These are phyloP conservation scores for Gobiocypris rarus DNA, from an alignment of 2,113 vertebrate genomes.

Conservation along the genomic window DNA sequence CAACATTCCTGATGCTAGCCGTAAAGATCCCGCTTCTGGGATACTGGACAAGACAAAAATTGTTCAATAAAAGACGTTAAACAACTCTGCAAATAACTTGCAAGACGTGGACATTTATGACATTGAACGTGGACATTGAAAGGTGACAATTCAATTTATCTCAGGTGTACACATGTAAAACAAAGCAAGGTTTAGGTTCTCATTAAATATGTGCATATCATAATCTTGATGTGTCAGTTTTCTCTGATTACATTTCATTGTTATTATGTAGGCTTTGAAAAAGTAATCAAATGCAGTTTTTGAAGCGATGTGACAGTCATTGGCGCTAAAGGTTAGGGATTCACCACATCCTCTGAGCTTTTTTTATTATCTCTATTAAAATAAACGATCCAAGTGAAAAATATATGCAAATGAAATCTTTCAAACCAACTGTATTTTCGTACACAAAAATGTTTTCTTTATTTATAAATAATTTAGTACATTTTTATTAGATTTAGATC, in stretches of 20 bases:
- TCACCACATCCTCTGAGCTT: not conserved
- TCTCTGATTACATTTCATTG: slow-evolving; percentile 7
- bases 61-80: slow-evolving; percentile 12
- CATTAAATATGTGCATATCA: slow-evolving; percentile 28
- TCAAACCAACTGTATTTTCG: not conserved
- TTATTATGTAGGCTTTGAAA: not conserved
- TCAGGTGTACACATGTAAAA: not conserved
- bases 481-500: not conserved
- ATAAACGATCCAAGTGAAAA: not conserved
- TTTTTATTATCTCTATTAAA: not conserved
- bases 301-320: not conserved
- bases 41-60: not conserved
- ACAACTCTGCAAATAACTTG: not conserved
- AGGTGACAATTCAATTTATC: not conserved
- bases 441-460: not conserved
- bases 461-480: not conserved
- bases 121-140: no score
- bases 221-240: slow-evolving; percentile 13
- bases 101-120: not conserved
- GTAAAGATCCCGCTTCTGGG: slow-evolving; percentile 5
- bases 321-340: not conserved
- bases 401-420: not conserved
- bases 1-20: slow-evolving; percentile 33
- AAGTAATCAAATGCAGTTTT: slow-evolving; percentile 2
- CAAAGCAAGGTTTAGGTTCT: slow-evolving; percentile 1